Evolutionary conservation across 64 coral and sea anemone genomes (phyloP).

Genomic region (Montipora capricornis): DNA sequence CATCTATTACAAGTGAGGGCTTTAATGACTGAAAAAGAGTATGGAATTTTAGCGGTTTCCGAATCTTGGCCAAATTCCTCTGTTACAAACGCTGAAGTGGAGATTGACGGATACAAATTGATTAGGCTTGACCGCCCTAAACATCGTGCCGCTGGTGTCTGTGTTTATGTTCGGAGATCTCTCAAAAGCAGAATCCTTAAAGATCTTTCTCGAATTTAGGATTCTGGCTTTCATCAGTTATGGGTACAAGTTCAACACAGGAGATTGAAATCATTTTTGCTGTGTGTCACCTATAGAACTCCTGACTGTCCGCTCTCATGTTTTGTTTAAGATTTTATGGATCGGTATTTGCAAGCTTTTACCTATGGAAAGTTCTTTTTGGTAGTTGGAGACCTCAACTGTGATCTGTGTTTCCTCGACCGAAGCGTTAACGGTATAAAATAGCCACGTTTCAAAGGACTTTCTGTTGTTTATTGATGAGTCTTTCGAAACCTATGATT

Average conservation of each 20-base stretch:
- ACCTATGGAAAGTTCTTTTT: slow-evolving; percentile 28
- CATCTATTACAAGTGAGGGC: slow-evolving; percentile 2
- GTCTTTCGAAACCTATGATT: too few species aligned
- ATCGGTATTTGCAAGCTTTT: slow-evolving; percentile 26
- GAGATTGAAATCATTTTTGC: slow-evolving; percentile 39
- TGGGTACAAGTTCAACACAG: slow-evolving; percentile 61
- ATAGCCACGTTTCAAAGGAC: too few species aligned
- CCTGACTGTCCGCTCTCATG: slow-evolving; percentile 31
- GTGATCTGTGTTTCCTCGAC: too few species aligned
- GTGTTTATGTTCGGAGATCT: slow-evolving; percentile 33
- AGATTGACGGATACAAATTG: slow-evolving; percentile 62
- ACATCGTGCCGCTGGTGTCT: slow-evolving; percentile 30
- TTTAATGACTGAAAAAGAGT: slow-evolving; percentile 40
- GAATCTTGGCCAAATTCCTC: slow-evolving; percentile 35
- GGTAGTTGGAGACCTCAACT: slow-evolving; percentile 59
- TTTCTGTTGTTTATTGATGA: too few species aligned
- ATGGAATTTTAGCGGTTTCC: slow-evolving; percentile 20
- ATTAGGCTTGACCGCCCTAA: slow-evolving; percentile 34
- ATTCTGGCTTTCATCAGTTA: slow-evolving; percentile 45
- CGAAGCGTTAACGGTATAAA: too few species aligned
- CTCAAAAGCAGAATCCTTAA: slow-evolving; percentile 56
- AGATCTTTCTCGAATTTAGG: slow-evolving; percentile 42
- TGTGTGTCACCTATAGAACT: slow-evolving; percentile 30
- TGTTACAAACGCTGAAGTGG: slow-evolving; percentile 53
- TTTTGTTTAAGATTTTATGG: slow-evolving; percentile 44